These are phyloP conservation scores for Syndactyla subalaris DNA, from an alignment of 2,797 vertebrate genomes.

Conservation along the genomic window DNA sequence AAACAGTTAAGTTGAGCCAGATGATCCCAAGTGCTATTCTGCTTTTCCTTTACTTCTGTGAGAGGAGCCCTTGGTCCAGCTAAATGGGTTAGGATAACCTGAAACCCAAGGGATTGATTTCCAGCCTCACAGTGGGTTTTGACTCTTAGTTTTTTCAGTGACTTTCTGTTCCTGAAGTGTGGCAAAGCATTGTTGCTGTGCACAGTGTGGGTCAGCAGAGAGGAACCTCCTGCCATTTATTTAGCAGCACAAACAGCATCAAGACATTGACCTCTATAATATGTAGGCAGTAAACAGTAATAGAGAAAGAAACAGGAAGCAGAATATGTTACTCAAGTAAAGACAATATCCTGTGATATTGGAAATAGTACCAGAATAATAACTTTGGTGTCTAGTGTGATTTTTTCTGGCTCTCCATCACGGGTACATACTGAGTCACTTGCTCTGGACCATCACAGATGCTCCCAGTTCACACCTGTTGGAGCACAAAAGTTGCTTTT, in stretches of 20 bases:
- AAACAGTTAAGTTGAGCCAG: not conserved
- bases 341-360: not conserved
- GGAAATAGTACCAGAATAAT: not conserved
- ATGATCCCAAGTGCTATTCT: not conserved
- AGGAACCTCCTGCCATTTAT: not conserved
- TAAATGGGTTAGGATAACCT: not conserved
- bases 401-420: not conserved
- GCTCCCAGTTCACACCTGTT: not conserved
- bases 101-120: not conserved
- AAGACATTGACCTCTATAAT: not conserved
- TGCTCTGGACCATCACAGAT: not conserved
- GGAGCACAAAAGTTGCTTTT: not conserved
- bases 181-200: not conserved
- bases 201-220: not conserved
- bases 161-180: not conserved
- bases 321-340: not conserved
- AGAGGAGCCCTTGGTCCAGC: not conserved
- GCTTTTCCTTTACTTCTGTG: not conserved
- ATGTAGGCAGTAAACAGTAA: not conserved
- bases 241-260: not conserved
- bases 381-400: not conserved
- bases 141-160: not conserved
- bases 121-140: not conserved
- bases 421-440: not conserved
- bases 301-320: not conserved